Percentiles rank a stretch among this genome's conserved stretches.
phyloP scores from a whole-genome alignment of 2,888 invertebrate species.

The Limnephilus lunatus region DNA sequence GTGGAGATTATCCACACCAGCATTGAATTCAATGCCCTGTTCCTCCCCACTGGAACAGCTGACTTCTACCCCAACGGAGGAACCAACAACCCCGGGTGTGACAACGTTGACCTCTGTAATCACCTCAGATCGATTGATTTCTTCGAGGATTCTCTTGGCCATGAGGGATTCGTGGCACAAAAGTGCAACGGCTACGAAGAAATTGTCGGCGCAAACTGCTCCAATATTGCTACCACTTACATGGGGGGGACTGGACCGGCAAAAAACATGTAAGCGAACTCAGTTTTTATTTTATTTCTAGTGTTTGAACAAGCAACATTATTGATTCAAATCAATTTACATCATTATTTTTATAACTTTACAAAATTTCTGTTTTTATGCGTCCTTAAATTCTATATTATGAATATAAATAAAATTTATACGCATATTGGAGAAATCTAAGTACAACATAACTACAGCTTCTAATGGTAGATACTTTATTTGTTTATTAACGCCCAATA shows the following conservation, averaged over 20 bases:
- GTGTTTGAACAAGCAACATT: no score
- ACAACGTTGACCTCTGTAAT: constrained; percentile 66
- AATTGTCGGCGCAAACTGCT: constrained; percentile 58
- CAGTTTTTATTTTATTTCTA: not conserved
- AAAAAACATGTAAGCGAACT: constrained; percentile 67
- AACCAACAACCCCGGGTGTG: constrained; percentile 63
- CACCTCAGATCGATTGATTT: constrained; percentile 65
- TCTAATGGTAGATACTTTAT: no score
- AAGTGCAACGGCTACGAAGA: constrained; percentile 64
- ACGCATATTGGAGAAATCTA: no score
- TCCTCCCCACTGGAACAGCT: constrained; percentile 67
- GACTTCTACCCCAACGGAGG: constrained; percentile 70
- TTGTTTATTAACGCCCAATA: no score
- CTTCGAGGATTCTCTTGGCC: constrained; percentile 64
- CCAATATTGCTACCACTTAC: constrained; percentile 50
- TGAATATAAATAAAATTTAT: no score
- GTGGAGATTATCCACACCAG: constrained; percentile 70
- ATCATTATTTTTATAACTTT: not conserved
- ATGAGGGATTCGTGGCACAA: constrained; percentile 62
- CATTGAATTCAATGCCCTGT: constrained; percentile 67
- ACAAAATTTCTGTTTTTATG: no score
- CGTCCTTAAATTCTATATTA: no score
- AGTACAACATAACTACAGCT: no score
- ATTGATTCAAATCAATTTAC: not conserved
- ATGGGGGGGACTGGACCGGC: constrained; percentile 62